A percentile compares a stretch with the other conserved stretches of the same genome.
Evolutionary conservation across 2,113 vertebrate species (phyloP).

Genomic region (Rhynchomys soricoides): DNA sequence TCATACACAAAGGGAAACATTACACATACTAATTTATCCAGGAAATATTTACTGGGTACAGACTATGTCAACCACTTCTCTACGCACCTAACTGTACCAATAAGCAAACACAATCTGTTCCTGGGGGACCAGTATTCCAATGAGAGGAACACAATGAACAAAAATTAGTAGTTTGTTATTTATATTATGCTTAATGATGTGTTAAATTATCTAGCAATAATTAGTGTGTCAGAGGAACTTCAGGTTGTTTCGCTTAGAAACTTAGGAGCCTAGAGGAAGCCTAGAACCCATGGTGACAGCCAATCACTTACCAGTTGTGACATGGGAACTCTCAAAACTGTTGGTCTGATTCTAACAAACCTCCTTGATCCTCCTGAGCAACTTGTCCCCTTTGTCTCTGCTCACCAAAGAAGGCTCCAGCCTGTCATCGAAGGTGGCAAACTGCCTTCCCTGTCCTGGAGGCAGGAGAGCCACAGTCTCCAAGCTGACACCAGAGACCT

Average conservation of each 20-base stretch:
- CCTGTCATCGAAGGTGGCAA: background rate
- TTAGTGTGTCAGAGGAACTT: background rate
- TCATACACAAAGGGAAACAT: background rate
- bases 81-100: constrained; percentile 19
- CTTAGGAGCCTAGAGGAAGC: constrained; percentile 29
- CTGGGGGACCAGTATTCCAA: background rate
- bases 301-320: background rate
- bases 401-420: background rate
- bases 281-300: background rate
- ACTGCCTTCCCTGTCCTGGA: background rate
- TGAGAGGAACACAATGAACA: background rate
- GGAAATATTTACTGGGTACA: background rate
- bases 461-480: background rate
- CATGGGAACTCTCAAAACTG: background rate
- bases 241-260: constrained; percentile 7
- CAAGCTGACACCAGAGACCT: background rate
- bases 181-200: background rate
- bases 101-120: background rate
- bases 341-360: constrained; percentile 5
- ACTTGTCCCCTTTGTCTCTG: background rate
- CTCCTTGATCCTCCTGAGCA: background rate
- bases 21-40: background rate
- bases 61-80: background rate
- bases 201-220: background rate
- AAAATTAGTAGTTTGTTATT: background rate